Conservation (phyloP, 2,113 vertebrate genomes). For the Prionailurus bengalensis region DNA sequence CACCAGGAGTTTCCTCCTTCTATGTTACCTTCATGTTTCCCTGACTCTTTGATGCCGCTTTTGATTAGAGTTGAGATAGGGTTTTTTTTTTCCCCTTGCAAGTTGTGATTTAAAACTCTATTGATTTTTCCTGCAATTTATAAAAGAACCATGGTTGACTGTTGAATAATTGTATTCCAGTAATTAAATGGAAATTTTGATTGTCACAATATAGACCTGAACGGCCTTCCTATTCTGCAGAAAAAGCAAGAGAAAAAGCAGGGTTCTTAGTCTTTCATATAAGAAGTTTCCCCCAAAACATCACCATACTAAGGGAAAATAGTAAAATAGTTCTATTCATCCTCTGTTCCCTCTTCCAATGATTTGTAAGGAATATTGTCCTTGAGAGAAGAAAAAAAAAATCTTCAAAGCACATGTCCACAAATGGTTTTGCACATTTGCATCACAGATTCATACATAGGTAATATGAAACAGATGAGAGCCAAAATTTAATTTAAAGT, state of each 20-base stretch:
- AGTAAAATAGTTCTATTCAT: background rate
- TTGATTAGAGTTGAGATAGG: background rate
- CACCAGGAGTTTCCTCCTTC: background rate
- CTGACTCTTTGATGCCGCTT: background rate
- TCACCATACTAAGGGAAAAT: background rate
- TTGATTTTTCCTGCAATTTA: background rate
- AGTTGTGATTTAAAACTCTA: background rate
- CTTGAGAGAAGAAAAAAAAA: background rate
- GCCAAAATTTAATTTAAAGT: background rate
- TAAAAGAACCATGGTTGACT: background rate
- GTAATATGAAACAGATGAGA: background rate
- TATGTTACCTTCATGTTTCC: background rate
- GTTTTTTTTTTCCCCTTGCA: background rate
- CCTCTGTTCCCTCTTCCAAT: background rate
- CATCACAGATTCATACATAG: background rate
- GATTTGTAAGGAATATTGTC: background rate
- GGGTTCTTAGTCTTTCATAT: background rate
- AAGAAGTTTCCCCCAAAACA: background rate
- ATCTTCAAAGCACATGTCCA: background rate
- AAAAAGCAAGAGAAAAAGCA: constrained; percentile 12
- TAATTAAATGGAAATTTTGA: background rate
- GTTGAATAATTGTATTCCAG: background rate
- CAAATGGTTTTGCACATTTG: background rate
- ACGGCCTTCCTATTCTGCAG: background rate
- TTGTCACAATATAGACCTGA: background rate